phyloP scores from a whole-genome alignment of 2,113 vertebrate species.

The human (Homo sapiens) region DNA sequence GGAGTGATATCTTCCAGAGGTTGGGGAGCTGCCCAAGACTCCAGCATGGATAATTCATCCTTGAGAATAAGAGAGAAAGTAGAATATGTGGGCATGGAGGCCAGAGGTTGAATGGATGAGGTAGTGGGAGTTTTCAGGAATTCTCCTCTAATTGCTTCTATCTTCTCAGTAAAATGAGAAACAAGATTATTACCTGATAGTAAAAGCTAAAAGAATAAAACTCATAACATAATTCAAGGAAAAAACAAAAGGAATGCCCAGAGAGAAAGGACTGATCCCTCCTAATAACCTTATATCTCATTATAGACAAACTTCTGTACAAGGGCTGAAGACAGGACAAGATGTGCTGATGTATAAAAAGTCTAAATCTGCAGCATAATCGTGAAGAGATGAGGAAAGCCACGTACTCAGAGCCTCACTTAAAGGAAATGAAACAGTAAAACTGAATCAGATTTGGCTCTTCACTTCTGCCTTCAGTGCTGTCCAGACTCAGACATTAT shows the following conservation, averaged over 20 bases:
- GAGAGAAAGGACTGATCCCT: neutral
- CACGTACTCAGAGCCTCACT: neutral
- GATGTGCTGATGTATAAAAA: neutral
- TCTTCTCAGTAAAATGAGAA: neutral
- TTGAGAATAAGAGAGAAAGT: neutral
- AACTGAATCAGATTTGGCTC: neutral
- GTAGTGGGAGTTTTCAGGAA: neutral
- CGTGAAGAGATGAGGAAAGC: neutral
- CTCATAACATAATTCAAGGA: neutral
- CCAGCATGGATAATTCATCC: neutral
- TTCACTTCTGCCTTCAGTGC: neutral
- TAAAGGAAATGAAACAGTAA: slow-evolving; percentile 56
- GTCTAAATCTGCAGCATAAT: fast-evolving
- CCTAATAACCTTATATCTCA: neutral
- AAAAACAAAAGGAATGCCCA: neutral
- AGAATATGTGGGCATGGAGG: neutral
- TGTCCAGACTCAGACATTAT: neutral
- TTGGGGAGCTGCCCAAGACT: neutral
- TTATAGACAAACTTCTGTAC: neutral
- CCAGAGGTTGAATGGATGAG: neutral
- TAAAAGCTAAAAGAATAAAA: neutral
- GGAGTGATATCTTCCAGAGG: neutral
- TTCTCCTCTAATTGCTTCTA: neutral
- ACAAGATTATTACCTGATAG: neutral
- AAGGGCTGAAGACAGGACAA: neutral